Evolutionary conservation across 2,113 vertebrate genomes (phyloP).

Genomic region (Oncorhynchus tshawytscha): DNA sequence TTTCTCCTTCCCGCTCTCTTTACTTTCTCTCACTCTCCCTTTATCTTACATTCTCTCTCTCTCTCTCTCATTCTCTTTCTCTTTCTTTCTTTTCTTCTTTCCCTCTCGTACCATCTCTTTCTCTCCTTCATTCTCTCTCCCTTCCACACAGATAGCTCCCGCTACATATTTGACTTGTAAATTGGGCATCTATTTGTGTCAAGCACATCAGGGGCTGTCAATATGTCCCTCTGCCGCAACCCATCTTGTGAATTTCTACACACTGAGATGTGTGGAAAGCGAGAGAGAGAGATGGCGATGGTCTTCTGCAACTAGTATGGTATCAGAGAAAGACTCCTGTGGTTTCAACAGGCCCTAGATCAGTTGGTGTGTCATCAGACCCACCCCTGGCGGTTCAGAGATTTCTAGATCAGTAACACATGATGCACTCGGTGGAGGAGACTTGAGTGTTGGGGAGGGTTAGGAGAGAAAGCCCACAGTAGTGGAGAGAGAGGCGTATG

Average conservation of each 20-base stretch:
- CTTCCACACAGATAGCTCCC: not conserved
- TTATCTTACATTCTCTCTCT: slow-evolving; percentile 2
- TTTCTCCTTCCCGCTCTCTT: not conserved
- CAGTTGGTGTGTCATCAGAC: slow-evolving; percentile 29
- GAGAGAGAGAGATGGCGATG: not conserved
- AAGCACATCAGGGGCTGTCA: slow-evolving; percentile 65
- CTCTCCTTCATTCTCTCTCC: not conserved
- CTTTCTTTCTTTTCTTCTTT: not conserved
- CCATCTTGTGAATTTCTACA: slow-evolving; percentile 26
- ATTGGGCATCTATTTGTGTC: slow-evolving; percentile 67
- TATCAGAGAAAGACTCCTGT: slow-evolving; percentile 10
- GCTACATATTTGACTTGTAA: slow-evolving; percentile 66
- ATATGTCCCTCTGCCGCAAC: slow-evolving; percentile 59
- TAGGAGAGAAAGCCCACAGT: not conserved
- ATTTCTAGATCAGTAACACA: slow-evolving; percentile 9
- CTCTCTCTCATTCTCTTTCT: not conserved
- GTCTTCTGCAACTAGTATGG: not conserved
- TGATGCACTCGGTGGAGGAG: slow-evolving; percentile 7
- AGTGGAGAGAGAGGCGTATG: slow-evolving; percentile 13
- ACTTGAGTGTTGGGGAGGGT: not conserved
- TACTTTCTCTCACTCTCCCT: not conserved
- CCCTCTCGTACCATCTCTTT: slow-evolving; percentile 13
- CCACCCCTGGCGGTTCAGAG: slow-evolving; percentile 2
- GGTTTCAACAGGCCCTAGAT: slow-evolving; percentile 29
- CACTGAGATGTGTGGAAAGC: slow-evolving; percentile 1